Percentiles rank a stretch among this genome's conserved stretches.
phyloP scores from a whole-genome alignment of 2,113 vertebrate species.

The Xiphophorus maculatus region DNA sequence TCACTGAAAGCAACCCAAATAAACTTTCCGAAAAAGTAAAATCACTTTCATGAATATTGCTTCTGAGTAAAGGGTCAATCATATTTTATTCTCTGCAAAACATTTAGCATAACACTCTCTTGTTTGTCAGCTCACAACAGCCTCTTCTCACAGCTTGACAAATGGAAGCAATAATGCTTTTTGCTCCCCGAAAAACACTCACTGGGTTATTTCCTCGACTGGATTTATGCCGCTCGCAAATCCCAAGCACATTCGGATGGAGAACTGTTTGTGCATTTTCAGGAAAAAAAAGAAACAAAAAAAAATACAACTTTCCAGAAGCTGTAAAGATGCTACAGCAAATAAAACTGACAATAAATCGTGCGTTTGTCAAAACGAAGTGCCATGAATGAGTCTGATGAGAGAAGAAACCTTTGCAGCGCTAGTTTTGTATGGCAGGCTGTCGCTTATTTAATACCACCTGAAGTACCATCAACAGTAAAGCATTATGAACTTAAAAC shows the following conservation, averaged over 20 bases:
- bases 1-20: background rate
- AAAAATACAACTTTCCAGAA: background rate
- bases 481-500: too few species aligned
- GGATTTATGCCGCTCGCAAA: constrained; percentile 6
- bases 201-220: constrained; percentile 1
- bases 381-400: background rate
- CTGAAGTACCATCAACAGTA: too few species aligned
- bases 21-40: background rate
- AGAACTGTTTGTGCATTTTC: background rate
- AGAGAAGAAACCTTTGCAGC: background rate
- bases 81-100: constrained; percentile 24
- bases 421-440: background rate
- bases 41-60: constrained; percentile 19
- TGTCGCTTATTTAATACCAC: background rate
- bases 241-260: background rate
- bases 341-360: background rate
- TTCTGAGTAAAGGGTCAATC: constrained; percentile 13
- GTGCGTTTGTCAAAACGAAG: background rate
- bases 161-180: constrained; percentile 12
- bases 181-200: background rate
- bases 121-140: constrained; percentile 19
- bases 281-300: background rate
- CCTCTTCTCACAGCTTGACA: constrained; percentile 9
- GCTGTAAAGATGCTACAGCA: background rate
- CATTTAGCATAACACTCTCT: constrained; percentile 25